phyloP scores from a whole-genome alignment of 1,140 invertebrate genomes.

The Dreissena rostriformis region DNA sequence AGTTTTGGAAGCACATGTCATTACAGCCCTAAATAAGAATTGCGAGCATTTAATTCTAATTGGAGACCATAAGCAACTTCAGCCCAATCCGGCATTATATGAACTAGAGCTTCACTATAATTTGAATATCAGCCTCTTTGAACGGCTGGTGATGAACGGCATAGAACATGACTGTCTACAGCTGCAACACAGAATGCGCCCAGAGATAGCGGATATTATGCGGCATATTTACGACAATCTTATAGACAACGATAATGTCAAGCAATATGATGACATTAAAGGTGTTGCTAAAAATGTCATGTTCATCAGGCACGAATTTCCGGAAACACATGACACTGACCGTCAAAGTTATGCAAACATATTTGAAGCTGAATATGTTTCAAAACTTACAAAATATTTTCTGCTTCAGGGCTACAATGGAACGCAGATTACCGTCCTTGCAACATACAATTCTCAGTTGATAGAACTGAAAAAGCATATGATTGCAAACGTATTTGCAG shows the following conservation, averaged over 20 bases:
- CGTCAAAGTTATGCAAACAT: constrained; percentile 4
- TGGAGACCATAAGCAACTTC: constrained; percentile 12
- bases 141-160: not conserved
- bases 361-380: too few relatives aligned
- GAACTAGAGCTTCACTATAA: not conserved
- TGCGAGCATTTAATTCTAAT: constrained; percentile 21
- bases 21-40: not conserved
- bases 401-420: constrained; percentile 77
- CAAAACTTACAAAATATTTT: too few relatives aligned
- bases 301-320: not conserved
- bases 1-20: constrained; percentile 6
- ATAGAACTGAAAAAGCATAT: constrained; percentile 70
- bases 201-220: constrained; percentile 14
- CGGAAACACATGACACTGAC: not conserved
- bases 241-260: not conserved
- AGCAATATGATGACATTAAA: not conserved
- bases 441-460: constrained; percentile 80
- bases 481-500: constrained; percentile 64
- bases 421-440: constrained; percentile 79
- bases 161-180: not conserved
- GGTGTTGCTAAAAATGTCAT: not conserved
- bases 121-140: not conserved
- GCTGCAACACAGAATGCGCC: constrained; percentile 3
- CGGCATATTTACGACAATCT: constrained; percentile 8
- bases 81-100: not conserved